Evolutionary conservation across 2,888 invertebrate species (phyloP).

Genomic region (Epistrophella euchroma): DNA sequence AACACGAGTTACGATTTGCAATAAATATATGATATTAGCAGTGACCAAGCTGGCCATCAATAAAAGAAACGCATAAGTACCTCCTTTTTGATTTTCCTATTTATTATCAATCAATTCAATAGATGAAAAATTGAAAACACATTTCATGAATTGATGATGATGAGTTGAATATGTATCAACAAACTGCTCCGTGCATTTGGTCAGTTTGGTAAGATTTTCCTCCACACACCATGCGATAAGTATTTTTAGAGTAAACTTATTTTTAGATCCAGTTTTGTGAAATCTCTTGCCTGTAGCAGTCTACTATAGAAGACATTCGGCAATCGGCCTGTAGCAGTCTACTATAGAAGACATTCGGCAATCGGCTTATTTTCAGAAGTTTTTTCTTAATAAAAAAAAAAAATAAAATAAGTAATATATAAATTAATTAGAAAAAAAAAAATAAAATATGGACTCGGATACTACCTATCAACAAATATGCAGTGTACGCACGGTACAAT

Average conservation of each 20-base stretch:
- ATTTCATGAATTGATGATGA: neutral
- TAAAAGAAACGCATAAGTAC: too few relatives aligned
- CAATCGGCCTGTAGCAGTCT: neutral
- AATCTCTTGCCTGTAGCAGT: slow-evolving; percentile 51
- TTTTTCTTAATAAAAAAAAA: neutral
- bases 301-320: slow-evolving; percentile 15
- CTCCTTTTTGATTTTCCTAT: neutral
- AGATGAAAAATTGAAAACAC: neutral
- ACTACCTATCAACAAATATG: slow-evolving; percentile 87
- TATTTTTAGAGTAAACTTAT: slow-evolving; percentile 71
- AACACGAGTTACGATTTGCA: too few relatives aligned
- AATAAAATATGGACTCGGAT: slow-evolving; percentile 79
- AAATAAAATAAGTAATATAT: neutral
- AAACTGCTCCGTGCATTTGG: slow-evolving; percentile 40
- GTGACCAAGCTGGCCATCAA: too few relatives aligned
- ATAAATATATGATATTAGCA: too few relatives aligned
- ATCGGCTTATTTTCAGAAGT: neutral
- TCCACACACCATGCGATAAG: slow-evolving; percentile 39
- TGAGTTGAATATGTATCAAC: slow-evolving; percentile 51
- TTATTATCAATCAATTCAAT: neutral
- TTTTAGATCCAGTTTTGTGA: slow-evolving; percentile 63
- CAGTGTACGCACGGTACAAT: slow-evolving; percentile 90
- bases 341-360: too few relatives aligned
- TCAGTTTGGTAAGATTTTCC: slow-evolving; percentile 44
- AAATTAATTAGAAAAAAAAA: neutral